A percentile compares a stretch with the other conserved stretches of the same genome.
phyloP scores from a whole-genome alignment of 2,113 vertebrate genomes.

The Grantiella picta region DNA sequence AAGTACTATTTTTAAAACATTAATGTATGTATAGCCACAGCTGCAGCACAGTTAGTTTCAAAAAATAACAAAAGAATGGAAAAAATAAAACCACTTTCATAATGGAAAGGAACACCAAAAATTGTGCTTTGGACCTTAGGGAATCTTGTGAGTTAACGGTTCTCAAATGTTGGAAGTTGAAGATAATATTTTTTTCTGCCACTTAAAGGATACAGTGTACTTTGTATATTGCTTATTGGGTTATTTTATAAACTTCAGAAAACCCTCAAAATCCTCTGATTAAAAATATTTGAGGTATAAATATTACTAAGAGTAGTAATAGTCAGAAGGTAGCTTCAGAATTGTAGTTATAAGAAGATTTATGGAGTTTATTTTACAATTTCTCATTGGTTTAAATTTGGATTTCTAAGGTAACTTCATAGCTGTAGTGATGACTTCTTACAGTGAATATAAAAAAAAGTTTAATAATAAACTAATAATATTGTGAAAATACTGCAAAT shows the following conservation, averaged over 20 bases:
- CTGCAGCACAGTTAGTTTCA: background rate
- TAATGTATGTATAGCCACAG: background rate
- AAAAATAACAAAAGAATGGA: background rate
- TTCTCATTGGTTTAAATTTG: background rate
- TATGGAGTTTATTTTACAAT: background rate
- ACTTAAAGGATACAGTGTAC: background rate
- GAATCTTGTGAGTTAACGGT: background rate
- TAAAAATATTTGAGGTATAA: background rate
- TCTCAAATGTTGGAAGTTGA: background rate
- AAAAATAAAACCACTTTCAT: background rate
- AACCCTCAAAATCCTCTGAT: background rate
- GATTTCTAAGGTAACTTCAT: background rate
- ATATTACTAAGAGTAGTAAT: background rate
- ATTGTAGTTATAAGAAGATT: background rate
- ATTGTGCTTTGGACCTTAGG: background rate
- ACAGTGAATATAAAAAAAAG: background rate
- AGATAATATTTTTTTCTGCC: background rate
- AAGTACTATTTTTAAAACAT: background rate
- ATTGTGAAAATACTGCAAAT: background rate
- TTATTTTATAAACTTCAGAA: background rate
- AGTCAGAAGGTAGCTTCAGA: background rate
- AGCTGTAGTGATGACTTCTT: background rate
- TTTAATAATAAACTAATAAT: background rate
- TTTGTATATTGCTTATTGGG: background rate
- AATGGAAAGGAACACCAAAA: background rate